Evolutionary conservation across 2,797 vertebrate genomes (phyloP), one percentile per base, ranked within the genome.

Genomic region (Chelmon rostratus): DNA sequence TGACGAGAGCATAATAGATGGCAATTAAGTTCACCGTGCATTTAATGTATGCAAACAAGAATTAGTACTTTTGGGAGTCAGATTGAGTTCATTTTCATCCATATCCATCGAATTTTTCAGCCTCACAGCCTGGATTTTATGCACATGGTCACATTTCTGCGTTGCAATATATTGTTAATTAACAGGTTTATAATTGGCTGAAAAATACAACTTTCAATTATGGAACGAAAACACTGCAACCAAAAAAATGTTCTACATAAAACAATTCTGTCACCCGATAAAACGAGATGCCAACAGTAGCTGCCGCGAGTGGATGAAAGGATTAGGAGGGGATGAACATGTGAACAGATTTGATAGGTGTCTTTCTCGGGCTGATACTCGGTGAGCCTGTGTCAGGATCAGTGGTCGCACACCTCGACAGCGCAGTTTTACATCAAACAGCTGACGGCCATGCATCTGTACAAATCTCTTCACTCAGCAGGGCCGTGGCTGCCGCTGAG

Each of bases 321-420:
- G 74, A 84, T 80, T 68, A 59, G 44, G 10, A 49, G 59, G n/a
- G 35, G 47, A 77, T 44, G 58, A 72, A 65, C 61, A 68, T 28
- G n/a, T 72, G 33, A 64, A 7, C 47, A 42, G 47, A 50, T 56
- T 31, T 70, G 65, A 77, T 31, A 33, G 66, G 59, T 28, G 49
- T 50, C 19, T 61, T 64, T 61, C 31, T 68, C 37, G 13, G 49
- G 65, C 19, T 59, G 68, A 15, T 37, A n/a, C 21, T 62, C 21
- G 18, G 44, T 57, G 78, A 66, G 58, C 28, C 52, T 37, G 67
- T 72, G 74, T 68, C 63, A 13, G 61, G 58, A 68, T 81, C 71
- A 78, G 46, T n/a, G 53, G n/a, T 71, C 47, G 21, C 37, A 57
- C 47, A 61, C 31, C 11, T 42, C 16, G 6, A 67, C 25, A 12